Percentiles rank a stretch among this genome's conserved stretches.
Conservation (phyloP, 2,888 invertebrate species). For the Sylvicola cinctus region DNA sequence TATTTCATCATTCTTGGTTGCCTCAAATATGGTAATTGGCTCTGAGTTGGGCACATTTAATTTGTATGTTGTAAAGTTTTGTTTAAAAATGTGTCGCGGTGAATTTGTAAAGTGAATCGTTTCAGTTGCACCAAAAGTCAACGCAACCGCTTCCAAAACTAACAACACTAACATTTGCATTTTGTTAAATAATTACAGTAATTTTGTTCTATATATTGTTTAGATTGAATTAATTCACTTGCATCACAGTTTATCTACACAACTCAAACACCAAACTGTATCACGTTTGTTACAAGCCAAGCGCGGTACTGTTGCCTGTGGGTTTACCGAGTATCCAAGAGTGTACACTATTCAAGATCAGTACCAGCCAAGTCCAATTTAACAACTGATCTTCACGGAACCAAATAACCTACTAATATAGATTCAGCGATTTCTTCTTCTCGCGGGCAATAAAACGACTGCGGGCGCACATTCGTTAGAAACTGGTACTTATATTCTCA, state of each 20-base stretch:
- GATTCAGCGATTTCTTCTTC: slow-evolving; percentile 8
- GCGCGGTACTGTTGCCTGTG: too few relatives aligned
- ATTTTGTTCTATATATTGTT: too few relatives aligned
- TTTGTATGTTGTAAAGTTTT: slow-evolving; percentile 28
- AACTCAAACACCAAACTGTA: background rate
- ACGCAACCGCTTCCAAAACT: slow-evolving; percentile 1
- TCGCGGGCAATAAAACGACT: too few relatives aligned
- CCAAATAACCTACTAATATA: slow-evolving; percentile 13
- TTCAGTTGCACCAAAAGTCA: slow-evolving; percentile 5
- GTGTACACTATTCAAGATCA: too few relatives aligned
- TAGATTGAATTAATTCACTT: background rate
- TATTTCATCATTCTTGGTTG: slow-evolving; percentile 16
- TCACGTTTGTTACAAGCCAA: background rate
- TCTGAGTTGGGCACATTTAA: slow-evolving; percentile 33
- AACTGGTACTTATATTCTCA: too few relatives aligned
- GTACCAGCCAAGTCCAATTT: slow-evolving; percentile 4
- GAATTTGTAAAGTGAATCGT: slow-evolving; percentile 12
- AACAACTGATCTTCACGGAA: slow-evolving; percentile 9
- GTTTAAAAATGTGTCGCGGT: slow-evolving; percentile 17
- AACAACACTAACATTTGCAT: background rate
- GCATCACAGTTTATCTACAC: slow-evolving; percentile 1
- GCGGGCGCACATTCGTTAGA: too few relatives aligned
- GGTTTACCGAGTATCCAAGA: too few relatives aligned
- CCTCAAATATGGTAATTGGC: slow-evolving; percentile 36
- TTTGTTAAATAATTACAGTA: too few relatives aligned